phyloP scores from a whole-genome alignment of 2,797 vertebrate species.

The Etheostoma perlongum region DNA sequence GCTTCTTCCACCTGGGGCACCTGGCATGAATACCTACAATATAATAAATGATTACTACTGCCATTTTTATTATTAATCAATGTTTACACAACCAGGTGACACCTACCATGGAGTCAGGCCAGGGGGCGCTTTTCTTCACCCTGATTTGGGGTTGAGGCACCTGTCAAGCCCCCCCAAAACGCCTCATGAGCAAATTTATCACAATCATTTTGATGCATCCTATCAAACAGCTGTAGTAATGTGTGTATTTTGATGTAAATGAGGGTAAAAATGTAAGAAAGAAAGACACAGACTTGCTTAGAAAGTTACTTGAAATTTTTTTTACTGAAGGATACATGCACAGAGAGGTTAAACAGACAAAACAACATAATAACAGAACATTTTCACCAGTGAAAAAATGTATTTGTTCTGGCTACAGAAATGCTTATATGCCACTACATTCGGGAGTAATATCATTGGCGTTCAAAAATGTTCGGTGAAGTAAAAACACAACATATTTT shows the following conservation, averaged over 20 bases:
- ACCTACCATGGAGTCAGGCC: slow-evolving; percentile 75
- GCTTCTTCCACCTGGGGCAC: slow-evolving; percentile 71
- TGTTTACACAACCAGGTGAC: neutral
- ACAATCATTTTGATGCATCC: neutral
- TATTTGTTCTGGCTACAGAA: slow-evolving; percentile 45
- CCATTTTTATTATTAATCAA: neutral
- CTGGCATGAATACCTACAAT: slow-evolving; percentile 81
- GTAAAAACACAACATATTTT: slow-evolving; percentile 57
- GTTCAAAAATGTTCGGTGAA: slow-evolving; percentile 26
- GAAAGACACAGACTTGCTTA: slow-evolving; percentile 68
- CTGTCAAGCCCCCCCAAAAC: slow-evolving; percentile 59
- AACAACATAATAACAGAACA: slow-evolving; percentile 53
- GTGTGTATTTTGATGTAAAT: neutral
- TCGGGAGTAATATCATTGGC: slow-evolving; percentile 38
- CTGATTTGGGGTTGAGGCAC: slow-evolving; percentile 56
- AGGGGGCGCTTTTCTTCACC: slow-evolving; percentile 73
- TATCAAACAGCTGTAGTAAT: neutral
- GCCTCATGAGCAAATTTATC: slow-evolving; percentile 18
- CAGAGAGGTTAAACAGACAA: slow-evolving; percentile 70
- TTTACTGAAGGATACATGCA: slow-evolving; percentile 83
- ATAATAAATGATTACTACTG: slow-evolving; percentile 2
- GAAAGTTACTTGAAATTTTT: slow-evolving; percentile 55
- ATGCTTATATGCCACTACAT: slow-evolving; percentile 29
- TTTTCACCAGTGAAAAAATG: slow-evolving; percentile 85
- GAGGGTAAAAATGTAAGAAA: slow-evolving; percentile 40